Conservation (phyloP, 1,140 invertebrate species). For the Ostrea denselamellosa region DNA sequence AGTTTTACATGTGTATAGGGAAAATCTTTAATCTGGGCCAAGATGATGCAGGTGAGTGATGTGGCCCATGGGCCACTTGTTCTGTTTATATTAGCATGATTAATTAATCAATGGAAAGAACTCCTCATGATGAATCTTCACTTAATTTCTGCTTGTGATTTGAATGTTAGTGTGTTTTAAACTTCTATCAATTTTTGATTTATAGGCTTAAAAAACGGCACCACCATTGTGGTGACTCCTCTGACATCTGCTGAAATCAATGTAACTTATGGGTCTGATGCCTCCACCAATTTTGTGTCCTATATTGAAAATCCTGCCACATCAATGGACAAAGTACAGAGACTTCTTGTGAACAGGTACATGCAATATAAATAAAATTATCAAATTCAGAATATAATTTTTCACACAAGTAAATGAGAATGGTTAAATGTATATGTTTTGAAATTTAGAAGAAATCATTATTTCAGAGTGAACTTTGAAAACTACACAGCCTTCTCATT, state of each 20-base stretch:
- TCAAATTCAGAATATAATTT: too few relatives aligned
- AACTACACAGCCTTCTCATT: slow-evolving; percentile 54
- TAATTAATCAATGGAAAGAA: too few relatives aligned
- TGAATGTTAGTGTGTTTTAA: background rate
- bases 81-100: too few relatives aligned
- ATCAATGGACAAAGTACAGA: slow-evolving; percentile 48
- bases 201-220: slow-evolving; percentile 45
- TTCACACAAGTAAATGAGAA: too few relatives aligned
- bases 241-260: slow-evolving; percentile 42
- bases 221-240: slow-evolving; percentile 44
- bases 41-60: too few relatives aligned
- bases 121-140: too few relatives aligned
- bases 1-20: too few relatives aligned
- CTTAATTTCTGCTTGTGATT: background rate
- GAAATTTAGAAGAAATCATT: background rate
- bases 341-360: slow-evolving; percentile 53
- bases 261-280: slow-evolving; percentile 49
- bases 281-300: slow-evolving; percentile 47
- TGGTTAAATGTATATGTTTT: background rate
- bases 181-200: background rate
- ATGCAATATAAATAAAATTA: background rate
- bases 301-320: slow-evolving; percentile 54
- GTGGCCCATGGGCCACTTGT: too few relatives aligned
- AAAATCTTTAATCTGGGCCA: too few relatives aligned
- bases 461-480: background rate